phyloP scores from a whole-genome alignment of 1,140 invertebrate species.

The Platorchestia sp. region DNA sequence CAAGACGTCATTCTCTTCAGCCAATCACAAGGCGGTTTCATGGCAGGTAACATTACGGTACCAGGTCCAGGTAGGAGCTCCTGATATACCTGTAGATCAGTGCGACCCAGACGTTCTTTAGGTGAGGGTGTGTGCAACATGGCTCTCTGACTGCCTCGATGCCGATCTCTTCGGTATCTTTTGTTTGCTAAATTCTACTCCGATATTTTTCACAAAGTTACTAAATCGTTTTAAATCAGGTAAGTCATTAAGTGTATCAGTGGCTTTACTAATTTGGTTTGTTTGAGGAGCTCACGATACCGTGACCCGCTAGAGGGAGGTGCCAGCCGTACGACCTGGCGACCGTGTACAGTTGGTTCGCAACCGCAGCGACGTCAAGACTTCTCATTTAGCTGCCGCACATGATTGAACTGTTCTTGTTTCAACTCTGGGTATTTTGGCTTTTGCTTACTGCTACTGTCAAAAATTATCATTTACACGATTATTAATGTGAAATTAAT shows the following conservation, averaged over 20 bases:
- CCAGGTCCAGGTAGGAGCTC: neutral
- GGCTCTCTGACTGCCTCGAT: neutral
- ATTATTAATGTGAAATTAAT: no score
- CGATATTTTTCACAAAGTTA: neutral
- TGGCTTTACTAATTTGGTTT: neutral
- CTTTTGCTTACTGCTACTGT: no score
- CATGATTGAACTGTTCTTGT: no score
- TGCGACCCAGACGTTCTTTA: neutral
- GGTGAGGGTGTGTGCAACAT: neutral
- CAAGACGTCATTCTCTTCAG: neutral
- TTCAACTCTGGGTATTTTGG: no score
- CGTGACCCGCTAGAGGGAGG: neutral
- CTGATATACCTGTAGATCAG: neutral
- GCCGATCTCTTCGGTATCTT: neutral
- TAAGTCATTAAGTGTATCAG: neutral
- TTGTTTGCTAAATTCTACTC: neutral
- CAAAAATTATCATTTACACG: no score
- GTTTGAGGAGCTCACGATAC: neutral
- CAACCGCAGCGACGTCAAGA: no score
- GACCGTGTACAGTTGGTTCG: neutral
- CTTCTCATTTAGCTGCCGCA: no score
- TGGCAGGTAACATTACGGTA: slow-evolving; percentile 4
- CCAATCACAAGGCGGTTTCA: neutral
- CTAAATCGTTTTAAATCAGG: neutral
- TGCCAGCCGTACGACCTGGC: neutral